Evolutionary conservation across 2,888 invertebrate species (phyloP), one percentile per base, ranked within the genome.

Genomic region (Aethes cnicana): DNA sequence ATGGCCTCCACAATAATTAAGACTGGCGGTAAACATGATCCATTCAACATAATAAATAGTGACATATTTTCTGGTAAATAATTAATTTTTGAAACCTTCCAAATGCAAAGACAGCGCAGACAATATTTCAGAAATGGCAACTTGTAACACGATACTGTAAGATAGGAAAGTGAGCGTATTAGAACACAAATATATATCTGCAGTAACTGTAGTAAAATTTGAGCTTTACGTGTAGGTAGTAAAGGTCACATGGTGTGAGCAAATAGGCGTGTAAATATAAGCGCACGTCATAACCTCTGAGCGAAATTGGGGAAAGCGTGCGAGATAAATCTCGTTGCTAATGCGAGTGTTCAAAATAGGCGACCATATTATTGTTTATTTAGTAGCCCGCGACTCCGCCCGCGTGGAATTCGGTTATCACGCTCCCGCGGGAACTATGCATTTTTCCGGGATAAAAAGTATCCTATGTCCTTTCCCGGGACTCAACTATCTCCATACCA

Each of bases 231-330:
- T 20, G 11, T 14, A 21, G 3, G 32, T 8, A 46, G 46, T 52
- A 52, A 46, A 23, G 39, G 11, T n/a, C 16, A 18, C 44, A 25
- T 18, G 6, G 9, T 9, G 16, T 25, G 52, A 32, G 20, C 18
- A 12, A 39, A 39, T 39, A 39, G 7, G 32, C 32, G 44, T 52
- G 46, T 48, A 58, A 63, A 53, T 54, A 61, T 68, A 63, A 69
- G 63, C 57, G 62, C 62, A 61, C 66, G 65, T 74, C 74, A 77
- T 72, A 76, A 72, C 66, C 63, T 69, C 61, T 69, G 65, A 65
- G 62, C 57, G 62, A 75, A 75, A 77, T 77, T 73, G 75, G 64
- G 73, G 72, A 74, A 77, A 76, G 58, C 66, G 71, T 71, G 68
- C 63, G 72, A 68, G 68, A 77, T 75, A 77, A 74, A 77, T 79